Conservation (phyloP, 1,140 invertebrate genomes). For the Anastatus disparis region DNA sequence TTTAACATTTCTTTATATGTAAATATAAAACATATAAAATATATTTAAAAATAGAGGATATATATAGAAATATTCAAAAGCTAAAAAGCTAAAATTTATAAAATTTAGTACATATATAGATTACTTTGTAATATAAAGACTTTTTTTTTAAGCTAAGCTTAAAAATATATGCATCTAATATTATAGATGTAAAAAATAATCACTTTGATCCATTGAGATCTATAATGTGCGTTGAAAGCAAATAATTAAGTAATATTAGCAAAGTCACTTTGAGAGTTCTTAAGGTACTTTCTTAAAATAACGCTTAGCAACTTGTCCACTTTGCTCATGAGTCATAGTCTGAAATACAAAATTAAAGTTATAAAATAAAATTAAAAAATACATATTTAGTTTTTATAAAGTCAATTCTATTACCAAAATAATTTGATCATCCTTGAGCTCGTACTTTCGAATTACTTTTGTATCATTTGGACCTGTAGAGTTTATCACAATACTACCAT, state of each 20-base stretch:
- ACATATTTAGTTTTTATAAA: background rate
- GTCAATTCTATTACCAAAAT: slow-evolving; percentile 68
- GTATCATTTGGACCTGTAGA: slow-evolving; percentile 66
- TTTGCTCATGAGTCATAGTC: slow-evolving; percentile 56
- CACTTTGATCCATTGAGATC: background rate
- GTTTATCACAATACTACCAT: slow-evolving; percentile 65
- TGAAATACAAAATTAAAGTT: slow-evolving; percentile 45
- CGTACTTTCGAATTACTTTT: slow-evolving; percentile 68
- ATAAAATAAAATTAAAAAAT: background rate
- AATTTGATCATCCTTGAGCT: slow-evolving; percentile 69
- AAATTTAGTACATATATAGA: slow-evolving; percentile 23
- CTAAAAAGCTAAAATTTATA: slow-evolving; percentile 29
- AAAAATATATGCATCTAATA: slow-evolving; percentile 22
- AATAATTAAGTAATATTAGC: slow-evolving; percentile 1
- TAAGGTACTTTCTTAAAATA: slow-evolving; percentile 51
- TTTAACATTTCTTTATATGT: slow-evolving; percentile 20
- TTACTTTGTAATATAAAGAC: slow-evolving; percentile 9
- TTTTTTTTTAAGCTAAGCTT: slow-evolving; percentile 21
- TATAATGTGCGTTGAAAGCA: slow-evolving; percentile 10
- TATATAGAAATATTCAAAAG: slow-evolving; percentile 27
- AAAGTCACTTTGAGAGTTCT: slow-evolving; percentile 25
- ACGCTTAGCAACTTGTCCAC: slow-evolving; percentile 53
- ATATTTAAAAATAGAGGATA: slow-evolving; percentile 24
- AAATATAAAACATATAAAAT: slow-evolving; percentile 35
- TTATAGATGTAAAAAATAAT: slow-evolving; percentile 1